Base-by-base conservation (phyloP, 1,140 invertebrate species). In the Hestina assimilis region DNA sequence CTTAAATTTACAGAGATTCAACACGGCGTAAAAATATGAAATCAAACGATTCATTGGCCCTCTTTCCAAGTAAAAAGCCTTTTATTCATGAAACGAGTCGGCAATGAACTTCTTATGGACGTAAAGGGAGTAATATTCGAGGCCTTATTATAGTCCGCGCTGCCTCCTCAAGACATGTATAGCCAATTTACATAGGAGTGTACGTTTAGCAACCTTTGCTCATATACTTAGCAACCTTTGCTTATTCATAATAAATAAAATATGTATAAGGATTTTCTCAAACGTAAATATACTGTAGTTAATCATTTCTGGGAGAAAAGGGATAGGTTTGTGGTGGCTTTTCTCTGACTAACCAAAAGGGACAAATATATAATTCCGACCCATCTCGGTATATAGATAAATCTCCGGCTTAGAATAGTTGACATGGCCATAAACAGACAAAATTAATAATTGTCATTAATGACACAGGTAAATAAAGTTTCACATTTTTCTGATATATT, bases 71-170 rank as follows among this genome's bases (percentile, higher is more conserved):
- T 23, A 31, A 50, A 38, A 20, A 12, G 19, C 21, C 47, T 38
- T 33, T 24, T 50, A 50, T 50, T 38, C 33, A 50, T 50, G 33
- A 50, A 50, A 50, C 29, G 26, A 21, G 20, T 26, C 31, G 14
- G 33, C 31, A 50, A 50, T 50, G 33, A 50, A 20, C 33, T 50
- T 50, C 33, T 50, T 50, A 50, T 40, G 33, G 26, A 33, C 21
- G 11, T 21, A 40, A 50, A 50, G 14, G 47, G 33, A 50, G 26
- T 21, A 12, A 50, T 26, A 50, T 40, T 33, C 33, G 33, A 40
- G 21, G 23, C 11, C 14, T 50, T 38, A 50, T 50, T 50, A 15
- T 40, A 6, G 21, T 24, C 31, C 26, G 31, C 24, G 23, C 21
- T 50, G 33, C 21, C 47, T 50, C 21, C 29, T 50, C 33, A 40